Evolutionary conservation across 2,797 vertebrate species (phyloP), one percentile per base, ranked within the genome.

Genomic region (Spea hammondii): DNA sequence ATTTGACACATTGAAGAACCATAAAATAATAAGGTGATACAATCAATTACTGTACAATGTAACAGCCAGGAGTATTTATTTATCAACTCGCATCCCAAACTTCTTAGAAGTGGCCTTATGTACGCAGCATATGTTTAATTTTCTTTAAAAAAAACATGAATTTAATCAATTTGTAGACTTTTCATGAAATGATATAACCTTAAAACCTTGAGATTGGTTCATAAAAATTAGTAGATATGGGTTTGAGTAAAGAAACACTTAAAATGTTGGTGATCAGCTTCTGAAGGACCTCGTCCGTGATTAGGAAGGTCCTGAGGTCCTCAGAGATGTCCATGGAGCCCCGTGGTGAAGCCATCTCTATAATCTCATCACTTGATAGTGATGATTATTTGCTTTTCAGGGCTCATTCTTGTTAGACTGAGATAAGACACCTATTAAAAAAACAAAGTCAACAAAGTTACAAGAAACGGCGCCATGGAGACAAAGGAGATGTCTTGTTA

Each of bases 351-450:
- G 8, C 4, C 67, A 69, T 5, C 67, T 69, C 47, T 17, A 12
- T 46, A 49, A 53, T 65, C 69, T 48, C 50, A 32, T 32, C 32
- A n/a, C 10, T 47, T 64, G 67, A 32, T 48, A 64, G 32, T 47
- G 55, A 44, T 12, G 14, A 10, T 17, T 77, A 14, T 47, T 0
- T 81, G 81, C 70, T 69, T 47, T 46, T n/a, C 32, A 57, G 51
- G 79, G 13, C 0, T 82, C 70, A 32, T 47, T 70, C 48, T 65
- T 74, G 60, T 83, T 55, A 81, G 74, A 74, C 0, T 13, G 78
- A 80, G 86, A 89, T 86, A 88, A 88, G 83, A 62, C 75, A 79
- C 72, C 80, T 85, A 79, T 86, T 84, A 86, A 8, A 46, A 62
- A 75, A 64, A 1, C 49, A 84, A 85, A 86, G 87, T 86, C 87